These are phyloP conservation scores for Triplophysa tibetana DNA, from an alignment of 2,113 vertebrate species.

Conservation along the genomic window DNA sequence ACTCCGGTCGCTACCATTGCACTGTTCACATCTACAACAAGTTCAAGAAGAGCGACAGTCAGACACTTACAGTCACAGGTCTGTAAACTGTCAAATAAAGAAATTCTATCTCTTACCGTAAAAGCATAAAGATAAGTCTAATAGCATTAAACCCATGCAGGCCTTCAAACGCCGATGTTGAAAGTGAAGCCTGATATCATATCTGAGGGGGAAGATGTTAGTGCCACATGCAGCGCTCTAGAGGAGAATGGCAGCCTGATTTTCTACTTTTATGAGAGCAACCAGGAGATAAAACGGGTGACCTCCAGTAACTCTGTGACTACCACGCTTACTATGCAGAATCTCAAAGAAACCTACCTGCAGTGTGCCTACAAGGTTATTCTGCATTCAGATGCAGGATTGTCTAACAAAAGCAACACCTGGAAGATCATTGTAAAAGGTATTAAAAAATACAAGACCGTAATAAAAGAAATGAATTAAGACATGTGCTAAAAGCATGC, in stretches of 20 bases:
- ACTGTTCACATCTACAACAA: constrained; percentile 58
- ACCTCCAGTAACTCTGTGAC: constrained; percentile 27
- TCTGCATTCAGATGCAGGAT: constrained; percentile 25
- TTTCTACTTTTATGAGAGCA: constrained; percentile 57
- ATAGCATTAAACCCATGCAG: constrained; percentile 50
- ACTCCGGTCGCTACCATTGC: constrained; percentile 71
- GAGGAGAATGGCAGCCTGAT: constrained; percentile 62
- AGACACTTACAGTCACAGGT: constrained; percentile 61
- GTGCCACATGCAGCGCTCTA: constrained; percentile 63
- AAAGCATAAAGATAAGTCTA: neutral
- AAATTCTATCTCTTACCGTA: too few relatives aligned
- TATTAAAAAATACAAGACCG: too few relatives aligned
- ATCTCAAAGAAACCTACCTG: constrained; percentile 53
- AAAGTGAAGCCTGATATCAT: constrained; percentile 24
- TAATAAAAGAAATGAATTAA: too few relatives aligned
- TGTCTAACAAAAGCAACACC: constrained; percentile 62
- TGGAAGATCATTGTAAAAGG: constrained; percentile 63
- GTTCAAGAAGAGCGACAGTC: constrained; percentile 16
- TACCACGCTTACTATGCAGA: constrained; percentile 40
- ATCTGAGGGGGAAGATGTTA: constrained; percentile 61
- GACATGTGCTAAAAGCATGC: neutral
- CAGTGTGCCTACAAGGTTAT: constrained; percentile 63
- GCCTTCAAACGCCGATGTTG: constrained; percentile 67
- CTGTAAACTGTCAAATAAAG: neutral
- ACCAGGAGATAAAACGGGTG: constrained; percentile 18